Evolutionary conservation across 2,888 invertebrate species (phyloP), one percentile per base, ranked within the genome.

Genomic region (Scaptodrosophila latifasciaeformis): DNA sequence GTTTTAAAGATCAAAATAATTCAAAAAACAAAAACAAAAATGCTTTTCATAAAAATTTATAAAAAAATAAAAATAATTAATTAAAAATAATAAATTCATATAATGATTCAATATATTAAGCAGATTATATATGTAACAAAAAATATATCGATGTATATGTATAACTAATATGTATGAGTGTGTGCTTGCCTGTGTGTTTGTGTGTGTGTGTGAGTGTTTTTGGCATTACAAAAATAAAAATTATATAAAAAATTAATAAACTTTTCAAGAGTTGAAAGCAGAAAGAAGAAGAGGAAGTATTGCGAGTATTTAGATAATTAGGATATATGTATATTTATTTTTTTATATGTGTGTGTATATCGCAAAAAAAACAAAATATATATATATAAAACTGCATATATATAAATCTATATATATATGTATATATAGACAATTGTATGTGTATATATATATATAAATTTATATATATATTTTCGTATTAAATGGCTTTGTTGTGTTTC

Each of bases 401-500:
- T 66, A 47, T 39, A 45, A 48, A 58, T 59, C 40, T 47, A 43
- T 60, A 49, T 53, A 51, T 56, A 50, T 60, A 54, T 59, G n/a
- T 29, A 29, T 29, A 29, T 29, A 29, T 29, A 29, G 6, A 29
- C n/a, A n/a, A n/a, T n/a, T n/a, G n/a, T n/a, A n/a, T n/a, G n/a
- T n/a, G n/a, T n/a, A n/a, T n/a, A 29, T 29, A 29, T 29, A 10
- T 29, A 29, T 10, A 29, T 29, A 29, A 7, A 29, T 29, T 7
- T 29, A 37, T 39, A 39, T 39, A 39, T 67, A 66, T 67, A 60
- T 68, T 68, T 65, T 68, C n/a, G 59, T 65, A 69, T 68, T 63
- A 71, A n/a, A 79, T 74, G 76, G 79, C 74, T 74, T 74, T 81
- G 74, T 74, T 74, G 81, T 74, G 81, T 74, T 74, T 74, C 58